Percentiles rank a stretch among this genome's conserved stretches.
These are phyloP conservation scores for Himalopsyche anomala DNA, from an alignment of 2,888 invertebrate genomes.

Conservation along the genomic window DNA sequence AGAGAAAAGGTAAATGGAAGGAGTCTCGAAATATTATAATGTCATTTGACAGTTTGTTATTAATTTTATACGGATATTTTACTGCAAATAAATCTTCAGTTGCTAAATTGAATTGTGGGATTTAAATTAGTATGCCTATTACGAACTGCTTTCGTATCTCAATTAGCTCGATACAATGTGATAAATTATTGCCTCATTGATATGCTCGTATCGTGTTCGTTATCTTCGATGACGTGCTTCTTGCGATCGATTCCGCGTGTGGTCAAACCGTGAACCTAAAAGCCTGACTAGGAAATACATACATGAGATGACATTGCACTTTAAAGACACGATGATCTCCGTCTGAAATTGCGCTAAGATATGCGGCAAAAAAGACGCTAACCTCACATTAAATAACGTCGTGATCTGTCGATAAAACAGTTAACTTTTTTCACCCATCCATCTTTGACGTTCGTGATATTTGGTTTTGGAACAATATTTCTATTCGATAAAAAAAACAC, in stretches of 20 bases:
- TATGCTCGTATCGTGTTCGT: slow-evolving; percentile 14
- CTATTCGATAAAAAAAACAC: too few relatives aligned
- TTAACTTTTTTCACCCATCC: background rate
- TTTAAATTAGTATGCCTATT: too few relatives aligned
- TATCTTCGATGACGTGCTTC: background rate
- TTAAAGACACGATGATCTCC: background rate
- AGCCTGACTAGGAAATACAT: slow-evolving; percentile 13
- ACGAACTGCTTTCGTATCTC: too few relatives aligned
- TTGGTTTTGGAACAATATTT: too few relatives aligned
- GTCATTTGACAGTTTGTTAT: too few relatives aligned
- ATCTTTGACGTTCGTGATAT: too few relatives aligned
- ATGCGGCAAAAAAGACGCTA: background rate
- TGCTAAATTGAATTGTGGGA: too few relatives aligned
- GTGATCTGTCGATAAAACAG: slow-evolving; percentile 35
- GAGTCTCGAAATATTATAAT: too few relatives aligned
- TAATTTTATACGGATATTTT: too few relatives aligned
- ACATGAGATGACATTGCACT: slow-evolving; percentile 8
- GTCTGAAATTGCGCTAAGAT: background rate
- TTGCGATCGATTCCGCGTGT: slow-evolving; percentile 30
- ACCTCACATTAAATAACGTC: background rate
- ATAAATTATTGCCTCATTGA: background rate
- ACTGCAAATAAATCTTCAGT: too few relatives aligned
- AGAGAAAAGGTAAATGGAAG: too few relatives aligned
- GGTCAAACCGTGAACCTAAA: slow-evolving; percentile 2
- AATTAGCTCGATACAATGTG: too few relatives aligned